These are phyloP conservation scores for Tyto alba DNA, from an alignment of 2,113 vertebrate genomes.

Conservation along the genomic window DNA sequence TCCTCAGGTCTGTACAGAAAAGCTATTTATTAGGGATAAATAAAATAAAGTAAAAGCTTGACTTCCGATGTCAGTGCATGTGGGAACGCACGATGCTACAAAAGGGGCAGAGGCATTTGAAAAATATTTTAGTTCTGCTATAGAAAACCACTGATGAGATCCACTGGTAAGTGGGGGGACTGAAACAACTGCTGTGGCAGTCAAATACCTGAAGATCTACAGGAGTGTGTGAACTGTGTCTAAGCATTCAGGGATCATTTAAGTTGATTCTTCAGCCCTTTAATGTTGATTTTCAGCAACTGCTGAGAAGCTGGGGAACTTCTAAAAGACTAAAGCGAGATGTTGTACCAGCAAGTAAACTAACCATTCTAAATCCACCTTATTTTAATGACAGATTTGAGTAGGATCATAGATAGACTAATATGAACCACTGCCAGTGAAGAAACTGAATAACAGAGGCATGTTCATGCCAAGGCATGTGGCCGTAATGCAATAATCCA, in stretches of 20 bases:
- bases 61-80: background rate
- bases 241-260: background rate
- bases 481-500: background rate
- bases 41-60: background rate
- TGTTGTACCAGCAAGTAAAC: background rate
- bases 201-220: background rate
- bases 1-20: background rate
- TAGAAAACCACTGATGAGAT: background rate
- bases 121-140: background rate
- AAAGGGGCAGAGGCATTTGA: background rate
- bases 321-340: background rate
- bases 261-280: background rate
- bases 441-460: background rate
- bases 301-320: background rate
- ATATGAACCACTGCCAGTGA: background rate
- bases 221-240: background rate
- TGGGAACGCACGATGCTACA: background rate
- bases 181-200: background rate
- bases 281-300: background rate
- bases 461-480: background rate
- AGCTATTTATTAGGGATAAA: background rate
- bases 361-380: background rate
- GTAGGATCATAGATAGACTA: background rate
- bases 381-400: background rate
- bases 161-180: background rate